phyloP scores from a whole-genome alignment of 2,113 vertebrate species.

The Heteronetta atricapilla region DNA sequence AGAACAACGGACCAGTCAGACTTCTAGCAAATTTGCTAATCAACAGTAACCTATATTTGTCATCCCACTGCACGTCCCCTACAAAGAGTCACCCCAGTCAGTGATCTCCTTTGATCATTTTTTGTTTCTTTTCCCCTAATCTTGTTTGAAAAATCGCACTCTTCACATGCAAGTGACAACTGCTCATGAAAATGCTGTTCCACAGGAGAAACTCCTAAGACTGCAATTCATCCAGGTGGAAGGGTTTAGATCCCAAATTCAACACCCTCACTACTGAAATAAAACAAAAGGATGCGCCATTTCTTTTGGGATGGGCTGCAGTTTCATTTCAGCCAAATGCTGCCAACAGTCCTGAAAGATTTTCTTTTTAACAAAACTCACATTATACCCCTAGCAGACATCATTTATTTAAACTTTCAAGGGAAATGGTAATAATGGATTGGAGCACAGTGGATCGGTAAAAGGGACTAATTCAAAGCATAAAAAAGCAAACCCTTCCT shows the following conservation, averaged over 20 bases:
- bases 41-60: background rate
- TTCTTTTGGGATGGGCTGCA: constrained; percentile 39
- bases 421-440: background rate
- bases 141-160: constrained; percentile 5
- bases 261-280: constrained; percentile 9
- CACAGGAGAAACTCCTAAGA: constrained; percentile 13
- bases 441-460: background rate
- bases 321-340: constrained; percentile 43
- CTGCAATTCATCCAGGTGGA: constrained; percentile 19
- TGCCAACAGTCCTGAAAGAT: constrained; percentile 30
- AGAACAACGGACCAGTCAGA: background rate
- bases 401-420: constrained; percentile 43
- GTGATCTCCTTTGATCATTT: background rate
- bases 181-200: constrained; percentile 6
- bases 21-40: background rate
- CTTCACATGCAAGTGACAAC: background rate
- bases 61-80: background rate
- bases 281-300: constrained; percentile 48
- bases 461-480: constrained; percentile 28
- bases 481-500: constrained; percentile 2
- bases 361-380: constrained; percentile 52
- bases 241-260: constrained; percentile 49
- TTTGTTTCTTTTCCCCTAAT: background rate
- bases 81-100: background rate
- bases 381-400: constrained; percentile 3